Evolutionary conservation across 1,140 invertebrate genomes (phyloP).

Genomic region (Andrena cerasifolii): DNA sequence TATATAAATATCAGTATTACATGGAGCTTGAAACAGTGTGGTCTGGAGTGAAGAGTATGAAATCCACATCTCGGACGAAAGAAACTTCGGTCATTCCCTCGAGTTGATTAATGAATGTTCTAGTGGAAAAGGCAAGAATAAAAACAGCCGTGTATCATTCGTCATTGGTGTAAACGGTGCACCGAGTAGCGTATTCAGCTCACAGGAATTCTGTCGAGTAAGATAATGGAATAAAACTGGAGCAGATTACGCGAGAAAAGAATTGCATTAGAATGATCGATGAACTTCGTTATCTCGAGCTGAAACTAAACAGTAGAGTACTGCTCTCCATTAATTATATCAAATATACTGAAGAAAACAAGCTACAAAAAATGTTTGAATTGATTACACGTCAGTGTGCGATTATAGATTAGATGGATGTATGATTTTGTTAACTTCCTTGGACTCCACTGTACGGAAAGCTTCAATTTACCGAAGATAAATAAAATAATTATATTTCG

Average conservation of each 20-base stretch:
- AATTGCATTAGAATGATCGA: conserved; percentile 67
- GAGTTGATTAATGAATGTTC: conserved; percentile 59
- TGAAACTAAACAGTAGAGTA: conserved; percentile 26
- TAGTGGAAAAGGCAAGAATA: conserved; percentile 3
- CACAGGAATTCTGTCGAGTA: conserved; percentile 54
- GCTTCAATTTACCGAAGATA: too few relatives aligned
- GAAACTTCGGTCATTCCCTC: conserved; percentile 15
- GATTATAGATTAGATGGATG: not conserved
- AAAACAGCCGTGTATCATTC: conserved; percentile 58
- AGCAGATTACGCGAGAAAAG: conserved; percentile 61
- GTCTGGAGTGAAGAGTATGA: not conserved
- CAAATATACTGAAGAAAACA: not conserved
- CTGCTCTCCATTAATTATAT: conserved; percentile 33
- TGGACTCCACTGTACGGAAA: not conserved
- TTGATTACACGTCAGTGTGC: not conserved
- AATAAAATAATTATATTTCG: too few relatives aligned
- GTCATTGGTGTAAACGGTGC: conserved; percentile 59
- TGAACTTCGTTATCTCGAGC: conserved; percentile 47
- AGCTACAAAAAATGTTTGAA: not conserved
- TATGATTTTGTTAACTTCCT: not conserved
- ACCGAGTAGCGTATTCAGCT: conserved; percentile 33
- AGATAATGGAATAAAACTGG: conserved; percentile 65
- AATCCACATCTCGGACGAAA: not conserved
- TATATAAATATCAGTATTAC: not conserved
- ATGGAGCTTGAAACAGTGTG: not conserved